Base-by-base conservation (phyloP, 1,140 invertebrate species). In the Hirudo medicinalis region DNA sequence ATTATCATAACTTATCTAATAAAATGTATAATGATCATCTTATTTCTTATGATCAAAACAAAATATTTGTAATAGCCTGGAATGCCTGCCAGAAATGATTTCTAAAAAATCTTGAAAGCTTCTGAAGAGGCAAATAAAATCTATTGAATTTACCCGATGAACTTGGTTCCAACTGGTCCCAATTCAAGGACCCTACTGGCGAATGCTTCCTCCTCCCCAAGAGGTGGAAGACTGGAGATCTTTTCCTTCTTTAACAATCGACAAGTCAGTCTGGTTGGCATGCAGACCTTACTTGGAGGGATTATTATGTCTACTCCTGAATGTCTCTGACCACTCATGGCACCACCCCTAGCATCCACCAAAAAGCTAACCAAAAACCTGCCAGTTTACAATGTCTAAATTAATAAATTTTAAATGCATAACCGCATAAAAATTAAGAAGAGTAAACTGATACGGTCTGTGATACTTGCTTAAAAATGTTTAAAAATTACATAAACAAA, bases 341-440 rank as follows among this genome's bases (percentile, higher is more conserved):
- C 49, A 54, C 69, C 69, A 20, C 69, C 69, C n/a, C 69, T 36
- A n/a, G 69, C 69, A 70, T 70, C 69, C n/a, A 70, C 69, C 69
- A 70, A 49, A 49, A 70, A 70, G 29, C 69, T 70, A n/a, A 70
- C 69, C 32, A 70, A 70, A 70, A 70, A 70, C 29, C 69, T 70
- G 32, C 5, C n/a, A 27, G 17, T 36, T 19, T n/a, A 32, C 29
- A 68, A 68, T 36, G 13, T 32, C 11, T 19, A 68, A 36, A 25
- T 32, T 63, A 63, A 63, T 20, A 6, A 13, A 17, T 32, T 63
- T 63, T 11, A 57, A 57, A 57, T n/a, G 9, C 19, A 63, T 13
- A 49, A 49, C 3, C 13, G 11, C 15, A 5, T 49, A 49, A 49
- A 13, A 49, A 49, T 49, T 49, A 15, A 15, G 9, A 15, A 15